Evolutionary conservation across 2,113 vertebrate species (phyloP).

Genomic region (Ophthalmolycus amberensis): DNA sequence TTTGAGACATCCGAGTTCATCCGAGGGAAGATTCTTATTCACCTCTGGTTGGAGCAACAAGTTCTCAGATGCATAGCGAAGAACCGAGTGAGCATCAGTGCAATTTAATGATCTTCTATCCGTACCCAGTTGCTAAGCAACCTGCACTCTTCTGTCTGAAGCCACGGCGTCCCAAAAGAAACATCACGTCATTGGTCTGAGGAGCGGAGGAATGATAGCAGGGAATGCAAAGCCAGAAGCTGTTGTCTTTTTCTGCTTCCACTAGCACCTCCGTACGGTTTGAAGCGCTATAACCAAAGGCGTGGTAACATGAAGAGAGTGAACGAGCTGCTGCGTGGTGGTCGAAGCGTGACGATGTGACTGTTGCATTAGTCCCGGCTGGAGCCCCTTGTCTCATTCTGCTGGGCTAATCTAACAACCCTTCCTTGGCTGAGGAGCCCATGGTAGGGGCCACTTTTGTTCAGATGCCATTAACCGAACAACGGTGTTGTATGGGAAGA

Average conservation of each 20-base stretch:
- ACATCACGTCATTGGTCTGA: conserved; percentile 65
- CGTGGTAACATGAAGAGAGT: conserved; percentile 11
- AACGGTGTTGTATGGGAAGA: not conserved
- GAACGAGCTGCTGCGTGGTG: conserved; percentile 2
- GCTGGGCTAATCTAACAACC: conserved; percentile 54
- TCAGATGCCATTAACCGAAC: conserved; percentile 47
- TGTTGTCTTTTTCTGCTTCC: conserved; percentile 7
- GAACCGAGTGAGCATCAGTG: conserved; percentile 69
- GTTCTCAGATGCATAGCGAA: conserved; percentile 61
- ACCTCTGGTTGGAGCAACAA: conserved; percentile 59
- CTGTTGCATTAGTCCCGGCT: conserved; percentile 20
- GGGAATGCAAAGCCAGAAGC: conserved; percentile 13
- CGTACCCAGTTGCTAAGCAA: conserved; percentile 85
- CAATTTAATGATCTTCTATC: conserved; percentile 79
- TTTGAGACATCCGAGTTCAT: not conserved
- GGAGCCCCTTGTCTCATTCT: conserved; percentile 32
- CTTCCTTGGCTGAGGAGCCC: conserved; percentile 36
- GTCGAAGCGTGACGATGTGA: conserved; percentile 18
- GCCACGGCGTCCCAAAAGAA: conserved; percentile 71
- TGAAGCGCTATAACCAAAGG: conserved; percentile 4
- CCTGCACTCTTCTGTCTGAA: conserved; percentile 70
- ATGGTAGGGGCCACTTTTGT: conserved; percentile 39
- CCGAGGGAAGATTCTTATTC: conserved; percentile 17
- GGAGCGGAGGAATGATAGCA: conserved; percentile 52
- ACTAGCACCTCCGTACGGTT: not conserved